Evolutionary conservation across 2,888 invertebrate species (phyloP).

Genomic region (Mythimna lalbum): DNA sequence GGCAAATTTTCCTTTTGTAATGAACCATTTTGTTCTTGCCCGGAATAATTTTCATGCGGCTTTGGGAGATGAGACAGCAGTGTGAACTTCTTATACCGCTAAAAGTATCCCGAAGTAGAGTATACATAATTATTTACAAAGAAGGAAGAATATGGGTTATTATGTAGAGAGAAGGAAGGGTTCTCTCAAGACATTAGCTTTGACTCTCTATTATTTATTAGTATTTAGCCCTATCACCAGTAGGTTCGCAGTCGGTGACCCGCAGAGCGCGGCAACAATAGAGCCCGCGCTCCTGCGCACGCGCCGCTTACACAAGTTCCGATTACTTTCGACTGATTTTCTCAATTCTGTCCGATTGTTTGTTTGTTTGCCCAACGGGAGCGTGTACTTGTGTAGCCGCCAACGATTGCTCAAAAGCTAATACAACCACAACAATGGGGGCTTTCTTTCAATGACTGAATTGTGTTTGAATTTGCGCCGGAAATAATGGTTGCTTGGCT

Average conservation of each 20-base stretch:
- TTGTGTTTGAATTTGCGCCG: conserved; percentile 45
- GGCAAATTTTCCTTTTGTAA: neutral
- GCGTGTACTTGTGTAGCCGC: conserved; percentile 6
- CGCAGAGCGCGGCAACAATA: conserved; percentile 58
- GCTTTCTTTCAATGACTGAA: conserved; percentile 52
- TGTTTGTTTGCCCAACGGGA: conserved; percentile 58
- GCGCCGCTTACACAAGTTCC: conserved; percentile 65
- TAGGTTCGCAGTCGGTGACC: conserved; percentile 14
- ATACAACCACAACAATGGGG: conserved; percentile 52
- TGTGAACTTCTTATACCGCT: too few relatives aligned
- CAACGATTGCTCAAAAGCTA: conserved; percentile 22
- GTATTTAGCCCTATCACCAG: neutral
- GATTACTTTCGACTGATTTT: conserved; percentile 62
- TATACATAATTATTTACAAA: too few relatives aligned
- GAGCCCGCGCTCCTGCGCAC: conserved; percentile 55
- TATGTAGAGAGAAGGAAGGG: neutral
- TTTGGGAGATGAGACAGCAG: too few relatives aligned
- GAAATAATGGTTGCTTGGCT: conserved; percentile 30
- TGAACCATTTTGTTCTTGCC: neutral
- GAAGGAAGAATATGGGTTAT: too few relatives aligned
- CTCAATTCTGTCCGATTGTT: conserved; percentile 49
- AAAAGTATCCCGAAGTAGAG: too few relatives aligned
- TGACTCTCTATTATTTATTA: neutral
- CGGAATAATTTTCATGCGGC: too few relatives aligned
- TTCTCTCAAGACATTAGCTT: neutral